These are phyloP conservation scores for Lepidostoma basale DNA, from an alignment of 1,140 invertebrate species.

Conservation along the genomic window DNA sequence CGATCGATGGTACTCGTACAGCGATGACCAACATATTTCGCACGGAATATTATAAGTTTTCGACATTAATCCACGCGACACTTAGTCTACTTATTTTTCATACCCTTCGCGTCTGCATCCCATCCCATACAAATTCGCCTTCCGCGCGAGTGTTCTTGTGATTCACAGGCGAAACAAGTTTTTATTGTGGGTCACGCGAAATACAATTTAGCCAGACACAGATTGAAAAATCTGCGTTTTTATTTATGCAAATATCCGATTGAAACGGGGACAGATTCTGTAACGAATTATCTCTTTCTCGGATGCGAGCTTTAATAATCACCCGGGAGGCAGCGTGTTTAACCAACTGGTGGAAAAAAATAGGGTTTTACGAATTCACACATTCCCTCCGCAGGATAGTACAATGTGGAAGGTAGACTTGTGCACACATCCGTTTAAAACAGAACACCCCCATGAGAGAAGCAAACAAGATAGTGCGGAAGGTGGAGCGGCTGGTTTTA, in stretches of 20 bases:
- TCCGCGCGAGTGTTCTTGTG: not conserved
- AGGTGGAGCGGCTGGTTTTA: conserved; percentile 14
- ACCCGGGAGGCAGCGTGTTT: not conserved
- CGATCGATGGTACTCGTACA: conserved; percentile 19
- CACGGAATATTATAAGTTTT: not conserved
- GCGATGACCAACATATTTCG: conserved; percentile 22
- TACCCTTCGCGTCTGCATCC: no score
- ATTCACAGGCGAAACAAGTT: not conserved
- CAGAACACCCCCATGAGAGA: conserved; percentile 43
- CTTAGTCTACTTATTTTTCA: conserved; percentile 16
- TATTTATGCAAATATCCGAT: not conserved
- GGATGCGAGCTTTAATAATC: not conserved
- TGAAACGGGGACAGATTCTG: not conserved
- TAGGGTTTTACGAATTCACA: conserved; percentile 26
- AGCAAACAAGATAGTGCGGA: conserved; percentile 36
- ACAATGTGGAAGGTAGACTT: conserved; percentile 27
- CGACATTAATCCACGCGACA: not conserved
- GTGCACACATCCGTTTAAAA: conserved; percentile 43
- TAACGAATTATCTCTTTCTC: not conserved
- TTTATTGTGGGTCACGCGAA: conserved; percentile 10
- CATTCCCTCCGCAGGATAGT: conserved; percentile 13
- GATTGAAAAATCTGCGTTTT: conserved; percentile 2
- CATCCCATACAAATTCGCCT: conserved; percentile 14
- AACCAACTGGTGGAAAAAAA: conserved; percentile 2
- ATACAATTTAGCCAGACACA: not conserved